Evolutionary conservation across 2,888 invertebrate species (phyloP), one percentile per base, ranked within the genome.

Genomic region (Drosophila prolongata): DNA sequence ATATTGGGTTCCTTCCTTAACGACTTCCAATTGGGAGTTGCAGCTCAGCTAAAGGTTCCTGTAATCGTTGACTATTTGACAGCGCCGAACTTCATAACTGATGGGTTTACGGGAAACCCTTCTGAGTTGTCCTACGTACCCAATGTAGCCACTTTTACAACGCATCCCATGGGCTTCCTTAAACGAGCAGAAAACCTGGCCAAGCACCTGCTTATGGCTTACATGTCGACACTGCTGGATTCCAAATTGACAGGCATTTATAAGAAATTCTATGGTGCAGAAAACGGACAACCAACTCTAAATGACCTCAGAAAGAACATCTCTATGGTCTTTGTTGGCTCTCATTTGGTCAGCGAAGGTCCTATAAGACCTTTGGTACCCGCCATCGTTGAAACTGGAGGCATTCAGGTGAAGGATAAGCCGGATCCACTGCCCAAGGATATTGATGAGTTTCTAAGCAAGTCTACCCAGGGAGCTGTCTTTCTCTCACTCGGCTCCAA

Each of bases 401-500:
- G 92, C 1, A 90, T 92, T 14, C 92, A 92, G 57, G 77, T 91
- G 2, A 91, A 92, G 55, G 84, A 90, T 0, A 87, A 77, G 11
- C 78, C 91, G 0, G 74, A 90, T 76, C 80, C 89, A 1, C 38
- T 92, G 27, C 92, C 92, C 13, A 56, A 85, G 57, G 91, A 92
- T n/a, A 82, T 93, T 9, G 78, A 87, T 40, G 67, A 89, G 5
- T 92, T 91, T 40, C 54, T 93, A 13, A 84, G 91, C 10, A 68
- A 75, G 0, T 89, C 92, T 0, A 64, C 90, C 4, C 93, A 94
- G 65, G 93, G 93, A 0, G 92, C 90, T 4, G 89, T 93, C 24
- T 89, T 91, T 40, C 90, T 93, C 52, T 93, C 92, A 40, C 89
- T 93, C 55, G 93, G 93, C 1, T 90, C 93, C 0, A 93, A 92